phyloP scores from a whole-genome alignment of 2,888 invertebrate species.

The Aphidoletes aphidimyza region DNA sequence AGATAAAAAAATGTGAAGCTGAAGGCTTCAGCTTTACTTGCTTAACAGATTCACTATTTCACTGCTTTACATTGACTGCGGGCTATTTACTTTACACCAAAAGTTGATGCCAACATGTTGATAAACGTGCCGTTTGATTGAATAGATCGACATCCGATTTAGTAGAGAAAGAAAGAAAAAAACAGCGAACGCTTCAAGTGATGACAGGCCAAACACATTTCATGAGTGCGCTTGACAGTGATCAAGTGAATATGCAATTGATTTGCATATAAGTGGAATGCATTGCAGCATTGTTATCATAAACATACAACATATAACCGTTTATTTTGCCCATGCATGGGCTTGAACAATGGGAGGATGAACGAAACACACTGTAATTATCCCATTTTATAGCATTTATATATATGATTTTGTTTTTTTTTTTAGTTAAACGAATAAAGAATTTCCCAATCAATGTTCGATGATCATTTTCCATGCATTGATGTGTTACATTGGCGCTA shows the following conservation, averaged over 20 bases:
- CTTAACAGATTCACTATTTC: no score
- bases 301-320: not conserved
- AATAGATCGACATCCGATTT: no score
- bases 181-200: not conserved
- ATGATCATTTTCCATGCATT: not conserved
- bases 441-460: not conserved
- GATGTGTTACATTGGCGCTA: not conserved
- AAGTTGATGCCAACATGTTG: not conserved
- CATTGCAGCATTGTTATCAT: not conserved
- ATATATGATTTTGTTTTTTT: not conserved
- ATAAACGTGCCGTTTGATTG: no score
- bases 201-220: slow-evolving; percentile 5
- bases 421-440: no score
- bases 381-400: not conserved
- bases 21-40: no score
- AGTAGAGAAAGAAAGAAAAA: no score
- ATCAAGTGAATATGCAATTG: not conserved
- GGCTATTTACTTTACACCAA: not conserved
- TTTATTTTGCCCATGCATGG: no score
- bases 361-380: not conserved
- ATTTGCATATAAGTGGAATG: not conserved
- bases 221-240: not conserved
- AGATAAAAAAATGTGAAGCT: not conserved
- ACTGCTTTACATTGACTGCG: not conserved
- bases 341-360: slow-evolving; percentile 6